Conservation (phyloP, 2,113 vertebrate species). For the Seriola dumerili region DNA sequence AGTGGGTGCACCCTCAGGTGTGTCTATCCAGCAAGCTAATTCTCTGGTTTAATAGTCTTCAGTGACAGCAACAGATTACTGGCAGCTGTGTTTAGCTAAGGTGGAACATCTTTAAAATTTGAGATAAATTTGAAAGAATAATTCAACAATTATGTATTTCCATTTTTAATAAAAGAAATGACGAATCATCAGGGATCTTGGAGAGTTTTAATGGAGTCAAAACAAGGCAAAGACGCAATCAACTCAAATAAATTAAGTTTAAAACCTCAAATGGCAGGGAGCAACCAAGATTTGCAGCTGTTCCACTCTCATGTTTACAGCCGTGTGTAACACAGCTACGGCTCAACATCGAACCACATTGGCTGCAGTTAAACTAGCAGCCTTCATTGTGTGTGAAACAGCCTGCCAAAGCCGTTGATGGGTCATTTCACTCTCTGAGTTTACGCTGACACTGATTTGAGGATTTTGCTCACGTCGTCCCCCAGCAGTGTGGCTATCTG, state of each 20-base stretch:
- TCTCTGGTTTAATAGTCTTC: slow-evolving; percentile 4
- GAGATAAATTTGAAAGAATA: slow-evolving; percentile 7
- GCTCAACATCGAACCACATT: slow-evolving; percentile 56
- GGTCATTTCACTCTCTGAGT: slow-evolving; percentile 39
- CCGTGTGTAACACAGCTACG: slow-evolving; percentile 37
- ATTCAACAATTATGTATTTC: slow-evolving; percentile 15
- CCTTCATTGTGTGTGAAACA: slow-evolving; percentile 34
- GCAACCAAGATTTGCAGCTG: background rate
- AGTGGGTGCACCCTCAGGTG: slow-evolving; percentile 46
- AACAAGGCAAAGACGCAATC: background rate
- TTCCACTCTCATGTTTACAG: slow-evolving; percentile 32
- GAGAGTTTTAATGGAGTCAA: background rate
- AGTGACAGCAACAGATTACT: background rate
- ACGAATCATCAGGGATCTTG: background rate
- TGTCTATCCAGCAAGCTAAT: slow-evolving; percentile 14
- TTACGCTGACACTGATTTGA: slow-evolving; percentile 37
- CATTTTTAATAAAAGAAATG: slow-evolving; percentile 30
- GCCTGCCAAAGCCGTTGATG: slow-evolving; percentile 25
- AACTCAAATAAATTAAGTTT: background rate
- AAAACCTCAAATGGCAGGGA: slow-evolving; percentile 29
- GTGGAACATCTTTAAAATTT: background rate
- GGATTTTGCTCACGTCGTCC: slow-evolving; percentile 1
- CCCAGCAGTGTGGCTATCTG: slow-evolving; percentile 12
- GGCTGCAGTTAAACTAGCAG: slow-evolving; percentile 53
- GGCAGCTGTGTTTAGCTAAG: slow-evolving; percentile 1